Evolutionary conservation across 2,888 invertebrate genomes (phyloP), one percentile per base, ranked within the genome.

Genomic region (Antheraea assamensis): DNA sequence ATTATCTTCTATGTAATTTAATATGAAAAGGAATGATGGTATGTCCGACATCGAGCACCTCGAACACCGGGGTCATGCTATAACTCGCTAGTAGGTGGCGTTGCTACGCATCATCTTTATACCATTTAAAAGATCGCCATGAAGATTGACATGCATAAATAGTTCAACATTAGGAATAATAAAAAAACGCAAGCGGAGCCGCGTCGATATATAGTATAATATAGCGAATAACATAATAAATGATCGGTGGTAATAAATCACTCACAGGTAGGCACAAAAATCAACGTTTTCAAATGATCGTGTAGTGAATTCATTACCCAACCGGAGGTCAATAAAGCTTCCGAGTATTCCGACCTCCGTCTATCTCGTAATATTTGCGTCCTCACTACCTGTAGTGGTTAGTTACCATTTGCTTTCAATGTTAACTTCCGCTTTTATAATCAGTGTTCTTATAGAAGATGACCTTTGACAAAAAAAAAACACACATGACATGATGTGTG

Each of bases 1-100:
- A 98, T 42, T 13, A 42, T 42, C 13, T 42, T 13, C 13, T n/a
- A n/a, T n/a, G 35, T 35, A 35, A 35, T 35, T 35, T 35, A 35
- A 7, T 35, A 35, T 35, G 10, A 2, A 0, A 35, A 10, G 10
- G 42, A 13, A 7, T 42, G 42, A 0, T 13, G 42, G 13, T 7
- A 42, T 42, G 42, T 42, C 42, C 1, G 42, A 42, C 8, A 42
- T 42, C 7, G 42, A 42, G 42, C 42, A 42, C 10, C 42, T 13
- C 10, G 10, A 42, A 42, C 13, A 2, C 13, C 42, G 42, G 35
- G 7, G 7, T 7, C 10, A 42, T 7, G 42, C 7, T 42, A 42
- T 42, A 7, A 13, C 1, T 13, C 8, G 42, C 7, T 13, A 42
- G 42, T 7, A 42, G 42, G 42, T 42, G 42, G 13, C 42, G 13